These are phyloP conservation scores for Lethenteron camtschaticum DNA, from an alignment of 2,113 vertebrate genomes.

Conservation along the genomic window DNA sequence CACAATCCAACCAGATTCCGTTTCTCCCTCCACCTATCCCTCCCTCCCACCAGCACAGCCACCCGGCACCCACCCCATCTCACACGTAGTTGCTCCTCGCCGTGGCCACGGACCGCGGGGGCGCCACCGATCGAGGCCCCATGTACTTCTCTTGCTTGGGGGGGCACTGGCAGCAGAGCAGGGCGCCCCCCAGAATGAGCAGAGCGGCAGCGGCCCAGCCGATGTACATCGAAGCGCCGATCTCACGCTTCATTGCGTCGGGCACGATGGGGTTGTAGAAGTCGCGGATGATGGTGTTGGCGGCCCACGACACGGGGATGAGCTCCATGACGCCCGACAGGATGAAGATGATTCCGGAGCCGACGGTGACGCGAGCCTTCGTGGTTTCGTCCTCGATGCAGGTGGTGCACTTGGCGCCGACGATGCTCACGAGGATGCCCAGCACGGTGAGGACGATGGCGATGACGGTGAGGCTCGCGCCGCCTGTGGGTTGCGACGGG, in stretches of 20 bases:
- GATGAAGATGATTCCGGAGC: constrained; percentile 32
- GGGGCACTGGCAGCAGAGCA: constrained; percentile 47
- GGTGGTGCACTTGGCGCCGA: constrained; percentile 65
- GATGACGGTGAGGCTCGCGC: constrained; percentile 43
- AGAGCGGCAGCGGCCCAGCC: constrained; percentile 49
- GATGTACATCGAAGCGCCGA: constrained; percentile 51
- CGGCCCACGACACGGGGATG: constrained; percentile 49
- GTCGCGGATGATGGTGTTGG: constrained; percentile 33
- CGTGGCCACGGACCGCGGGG: too few species aligned
- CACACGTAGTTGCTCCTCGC: too few species aligned
- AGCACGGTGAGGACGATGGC: constrained; percentile 26
- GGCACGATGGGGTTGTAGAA: constrained; percentile 48
- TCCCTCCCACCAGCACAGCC: too few species aligned
- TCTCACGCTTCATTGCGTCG: constrained; percentile 40
- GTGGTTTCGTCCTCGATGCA: constrained; percentile 36
- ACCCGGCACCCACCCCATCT: too few species aligned
- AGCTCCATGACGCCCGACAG: constrained; percentile 32
- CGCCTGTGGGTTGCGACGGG: constrained; percentile 44
- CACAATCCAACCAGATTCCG: too few species aligned
- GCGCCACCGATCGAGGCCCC: too few species aligned
- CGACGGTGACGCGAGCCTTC: constrained; percentile 37
- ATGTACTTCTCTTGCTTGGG: constrained; percentile 22
- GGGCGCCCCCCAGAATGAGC: constrained; percentile 40
- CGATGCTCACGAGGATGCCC: constrained; percentile 40
- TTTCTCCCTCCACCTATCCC: too few species aligned